Percentiles rank a stretch among this genome's conserved stretches.
These are phyloP conservation scores for Epinephelus cyanopodus DNA, from an alignment of 2,113 vertebrate genomes.

Conservation along the genomic window DNA sequence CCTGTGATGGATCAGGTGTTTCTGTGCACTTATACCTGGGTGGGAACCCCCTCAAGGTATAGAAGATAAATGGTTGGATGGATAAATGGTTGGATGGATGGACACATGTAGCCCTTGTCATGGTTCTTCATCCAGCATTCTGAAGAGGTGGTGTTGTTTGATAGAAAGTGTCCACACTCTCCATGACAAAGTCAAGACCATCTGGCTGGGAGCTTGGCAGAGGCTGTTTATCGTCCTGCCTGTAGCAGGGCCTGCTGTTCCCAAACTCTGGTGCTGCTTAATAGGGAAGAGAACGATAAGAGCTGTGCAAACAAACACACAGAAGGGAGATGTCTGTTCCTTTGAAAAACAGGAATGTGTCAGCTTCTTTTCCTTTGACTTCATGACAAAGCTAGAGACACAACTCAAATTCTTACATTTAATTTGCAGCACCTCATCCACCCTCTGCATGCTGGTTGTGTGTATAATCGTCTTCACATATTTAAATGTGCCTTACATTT, in stretches of 20 bases:
- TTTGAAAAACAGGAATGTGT: constrained; percentile 38
- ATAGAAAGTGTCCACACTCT: constrained; percentile 40
- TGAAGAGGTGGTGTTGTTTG: constrained; percentile 42
- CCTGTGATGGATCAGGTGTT: not conserved
- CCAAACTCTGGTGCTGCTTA: constrained; percentile 50
- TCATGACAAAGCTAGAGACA: constrained; percentile 24
- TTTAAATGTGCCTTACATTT: not conserved
- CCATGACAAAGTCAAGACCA: constrained; percentile 71
- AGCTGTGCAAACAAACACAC: constrained; percentile 41
- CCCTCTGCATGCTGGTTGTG: not conserved
- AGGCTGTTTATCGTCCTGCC: constrained; percentile 58
- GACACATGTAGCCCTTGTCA: not conserved
- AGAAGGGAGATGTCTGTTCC: constrained; percentile 46
- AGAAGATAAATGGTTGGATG: not conserved
- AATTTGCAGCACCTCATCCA: constrained; percentile 18
- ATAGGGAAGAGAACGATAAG: constrained; percentile 52
- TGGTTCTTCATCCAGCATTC: constrained; percentile 22
- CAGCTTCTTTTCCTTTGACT: constrained; percentile 44
- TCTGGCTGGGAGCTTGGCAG: constrained; percentile 73
- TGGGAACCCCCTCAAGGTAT: not conserved
- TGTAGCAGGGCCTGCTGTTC: constrained; percentile 63
- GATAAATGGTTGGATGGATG: not conserved
- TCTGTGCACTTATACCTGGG: constrained; percentile 20
- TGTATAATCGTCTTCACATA: not conserved
- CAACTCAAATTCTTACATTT: constrained; percentile 13